phyloP scores from a whole-genome alignment of 2,888 invertebrate genomes.

The Bhutanitis thaidina region DNA sequence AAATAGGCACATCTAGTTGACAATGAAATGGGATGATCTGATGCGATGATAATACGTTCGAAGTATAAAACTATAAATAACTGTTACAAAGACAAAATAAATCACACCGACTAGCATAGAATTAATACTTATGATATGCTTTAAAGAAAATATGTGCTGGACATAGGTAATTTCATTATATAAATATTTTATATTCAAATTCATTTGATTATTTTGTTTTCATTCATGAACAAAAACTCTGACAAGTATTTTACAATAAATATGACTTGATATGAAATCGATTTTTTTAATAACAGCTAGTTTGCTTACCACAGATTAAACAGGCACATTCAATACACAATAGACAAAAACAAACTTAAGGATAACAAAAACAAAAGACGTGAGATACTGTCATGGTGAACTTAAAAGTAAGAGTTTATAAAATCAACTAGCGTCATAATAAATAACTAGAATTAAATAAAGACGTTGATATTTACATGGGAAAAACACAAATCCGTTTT shows the following conservation, averaged over 20 bases:
- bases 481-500: conserved; percentile 48
- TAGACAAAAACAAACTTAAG: conserved; percentile 30
- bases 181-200: conserved; percentile 3
- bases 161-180: conserved; percentile 19
- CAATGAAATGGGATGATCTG: conserved; percentile 14
- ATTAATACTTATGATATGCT: conserved; percentile 30
- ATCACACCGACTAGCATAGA: conserved; percentile 33
- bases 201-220: conserved; percentile 2
- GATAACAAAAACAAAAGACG: conserved; percentile 3
- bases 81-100: conserved; percentile 21
- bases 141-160: conserved; percentile 30
- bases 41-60: not conserved
- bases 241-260: conserved; percentile 19
- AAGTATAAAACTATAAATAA: conserved; percentile 13
- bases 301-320: conserved; percentile 19
- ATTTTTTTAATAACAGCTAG: conserved; percentile 16
- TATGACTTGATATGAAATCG: conserved; percentile 21
- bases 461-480: conserved; percentile 48
- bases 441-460: conserved; percentile 69
- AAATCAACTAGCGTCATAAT: conserved; percentile 64
- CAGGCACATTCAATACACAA: conserved; percentile 30
- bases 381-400: conserved; percentile 59
- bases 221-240: conserved; percentile 20
- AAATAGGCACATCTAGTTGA: conserved; percentile 9
- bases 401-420: conserved; percentile 49